Evolutionary conservation across 2,888 invertebrate genomes (phyloP), one percentile per base, ranked within the genome.

Genomic region (Nebria brevicollis): DNA sequence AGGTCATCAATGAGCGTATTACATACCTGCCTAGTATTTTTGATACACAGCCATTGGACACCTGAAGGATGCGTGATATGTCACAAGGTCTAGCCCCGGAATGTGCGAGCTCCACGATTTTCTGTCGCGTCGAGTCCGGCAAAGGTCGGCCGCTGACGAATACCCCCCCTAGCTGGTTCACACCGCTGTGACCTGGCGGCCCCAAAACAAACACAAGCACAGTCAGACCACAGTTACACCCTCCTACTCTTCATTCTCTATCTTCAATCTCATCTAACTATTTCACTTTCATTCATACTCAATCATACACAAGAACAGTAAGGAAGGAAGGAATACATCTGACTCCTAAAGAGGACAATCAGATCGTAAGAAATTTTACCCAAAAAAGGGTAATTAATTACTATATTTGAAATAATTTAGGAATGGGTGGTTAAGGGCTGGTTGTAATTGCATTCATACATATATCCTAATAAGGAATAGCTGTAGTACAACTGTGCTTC

Each of bases 121-220:
- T 97, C 92, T 99, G 98, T 86, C 99, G 93, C 87, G 98, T 99
- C 87, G 97, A 96, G 91, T 99, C 98, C 83, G 98, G 98, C 90
- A 99, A 93, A 85, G 98, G 99, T 86, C 99, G 93, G 85, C 99
- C 99, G 92, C 98, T 97, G 91, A 99, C 98, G 93, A 98, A 99
- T 89, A 98, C 98, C 89, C 99, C 98, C 89, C 98, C 98, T 91
- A 99, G 94, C 93, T 99, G 98, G 94, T 99, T 98, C 90, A 99
- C 97, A 89, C 98, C 99, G 92, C 98, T 98, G 94, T 99, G 98
- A 91, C 98, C 93, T 93, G 92, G 90, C 91, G 75, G 74, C 74
- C 79, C 68, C 20, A 79, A 75, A 75, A 79, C 43, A 79, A 42
- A 54, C 54, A 54, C 54, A 54, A 70, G 89, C 92, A 92, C 90